These are phyloP conservation scores for Tipula helvola DNA, from an alignment of 2,888 invertebrate genomes.

Conservation along the genomic window DNA sequence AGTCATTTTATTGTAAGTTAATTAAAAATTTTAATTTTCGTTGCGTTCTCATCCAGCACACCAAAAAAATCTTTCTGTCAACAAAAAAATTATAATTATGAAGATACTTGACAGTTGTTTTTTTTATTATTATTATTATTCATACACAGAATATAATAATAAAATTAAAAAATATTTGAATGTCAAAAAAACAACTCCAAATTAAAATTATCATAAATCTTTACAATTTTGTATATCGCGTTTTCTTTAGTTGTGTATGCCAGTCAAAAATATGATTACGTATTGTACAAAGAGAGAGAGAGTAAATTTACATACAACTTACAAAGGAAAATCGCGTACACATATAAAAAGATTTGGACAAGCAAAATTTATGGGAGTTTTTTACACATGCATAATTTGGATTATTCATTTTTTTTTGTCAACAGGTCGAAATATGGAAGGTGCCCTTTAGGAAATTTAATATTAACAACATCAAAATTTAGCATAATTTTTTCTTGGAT, in stretches of 20 bases:
- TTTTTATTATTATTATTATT: neutral
- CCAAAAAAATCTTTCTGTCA: neutral
- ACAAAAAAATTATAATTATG: neutral
- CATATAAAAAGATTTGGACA: neutral
- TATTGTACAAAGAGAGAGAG: neutral
- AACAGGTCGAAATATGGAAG: neutral
- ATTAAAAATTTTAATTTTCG: neutral
- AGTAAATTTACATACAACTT: too few species aligned
- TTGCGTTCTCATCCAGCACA: neutral
- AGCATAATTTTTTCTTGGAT: neutral
- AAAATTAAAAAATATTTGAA: neutral
- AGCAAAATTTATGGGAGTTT: neutral
- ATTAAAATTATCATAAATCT: neutral
- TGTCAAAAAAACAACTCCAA: neutral
- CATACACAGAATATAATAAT: neutral
- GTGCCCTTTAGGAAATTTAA: neutral
- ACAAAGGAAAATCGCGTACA: neutral
- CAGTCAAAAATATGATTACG: neutral
- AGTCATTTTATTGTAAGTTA: neutral
- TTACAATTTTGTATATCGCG: neutral
- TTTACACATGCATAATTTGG: neutral
- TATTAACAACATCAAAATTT: neutral
- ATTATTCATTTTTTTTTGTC: neutral
- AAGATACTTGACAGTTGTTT: neutral
- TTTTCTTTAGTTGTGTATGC: neutral